Evolutionary conservation across 2,113 vertebrate species (phyloP).

Genomic region (Crotalus horridus): DNA sequence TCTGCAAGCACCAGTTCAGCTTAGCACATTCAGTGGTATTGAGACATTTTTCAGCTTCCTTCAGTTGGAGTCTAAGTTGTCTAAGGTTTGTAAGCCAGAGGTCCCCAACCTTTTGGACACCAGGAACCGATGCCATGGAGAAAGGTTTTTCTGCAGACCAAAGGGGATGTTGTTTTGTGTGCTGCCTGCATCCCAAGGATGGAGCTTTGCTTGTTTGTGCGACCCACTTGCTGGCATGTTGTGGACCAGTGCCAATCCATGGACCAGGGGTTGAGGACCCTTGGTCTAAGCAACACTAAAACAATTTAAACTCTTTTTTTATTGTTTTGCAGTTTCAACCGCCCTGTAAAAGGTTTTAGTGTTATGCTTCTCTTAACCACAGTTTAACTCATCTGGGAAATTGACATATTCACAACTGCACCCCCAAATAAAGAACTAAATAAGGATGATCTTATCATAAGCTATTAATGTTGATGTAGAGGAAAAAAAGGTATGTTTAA

Average conservation of each 20-base stretch:
- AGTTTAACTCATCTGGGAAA: not conserved
- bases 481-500: not conserved
- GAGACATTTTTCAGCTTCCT: not conserved
- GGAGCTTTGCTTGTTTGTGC: no score
- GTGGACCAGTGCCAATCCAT: no score
- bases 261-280: no score
- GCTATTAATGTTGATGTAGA: not conserved
- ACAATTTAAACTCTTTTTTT: not conserved
- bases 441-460: not conserved
- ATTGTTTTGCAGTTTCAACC: not conserved
- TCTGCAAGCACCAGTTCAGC: not conserved
- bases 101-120: no score
- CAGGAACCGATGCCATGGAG: no score
- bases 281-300: not conserved
- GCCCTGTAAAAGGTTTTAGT: not conserved
- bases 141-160: no score
- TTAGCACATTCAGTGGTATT: not conserved
- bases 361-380: not conserved
- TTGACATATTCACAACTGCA: not conserved
- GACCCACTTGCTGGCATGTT: no score
- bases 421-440: not conserved
- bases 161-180: no score
- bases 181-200: no score
- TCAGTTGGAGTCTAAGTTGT: not conserved
- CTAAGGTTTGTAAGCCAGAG: no score